These are phyloP conservation scores for Leptopilina clavipes DNA, from an alignment of 1,140 invertebrate species.

Conservation along the genomic window DNA sequence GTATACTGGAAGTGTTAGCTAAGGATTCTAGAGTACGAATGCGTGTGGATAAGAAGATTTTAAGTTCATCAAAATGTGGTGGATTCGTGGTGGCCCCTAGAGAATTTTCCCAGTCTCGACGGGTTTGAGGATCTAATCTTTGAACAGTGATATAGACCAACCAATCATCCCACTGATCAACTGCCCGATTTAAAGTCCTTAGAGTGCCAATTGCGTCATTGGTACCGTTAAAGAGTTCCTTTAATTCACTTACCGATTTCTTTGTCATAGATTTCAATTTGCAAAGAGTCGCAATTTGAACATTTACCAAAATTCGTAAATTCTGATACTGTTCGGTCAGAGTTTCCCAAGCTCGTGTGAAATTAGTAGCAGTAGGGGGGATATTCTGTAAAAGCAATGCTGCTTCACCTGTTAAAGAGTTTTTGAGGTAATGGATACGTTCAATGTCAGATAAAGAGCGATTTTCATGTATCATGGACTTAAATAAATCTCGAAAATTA, in stretches of 20 bases:
- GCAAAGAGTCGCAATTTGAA: not conserved
- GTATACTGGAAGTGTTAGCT: not conserved
- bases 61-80: not conserved
- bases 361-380: not conserved
- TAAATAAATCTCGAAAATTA: no score
- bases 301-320: not conserved
- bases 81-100: not conserved
- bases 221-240: no score
- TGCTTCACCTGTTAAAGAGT: not conserved
- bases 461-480: no score
- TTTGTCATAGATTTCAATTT: not conserved
- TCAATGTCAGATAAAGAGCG: no score
- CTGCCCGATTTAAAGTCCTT: not conserved
- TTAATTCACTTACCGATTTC: not conserved
- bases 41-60: not conserved
- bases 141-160: not conserved
- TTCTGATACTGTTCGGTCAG: not conserved
- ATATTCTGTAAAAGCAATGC: not conserved
- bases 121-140: not conserved
- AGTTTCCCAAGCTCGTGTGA: not conserved
- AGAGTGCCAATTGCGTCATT: not conserved
- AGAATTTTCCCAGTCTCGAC: not conserved
- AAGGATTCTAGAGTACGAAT: not conserved
- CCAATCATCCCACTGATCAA: not conserved
- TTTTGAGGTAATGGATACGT: not conserved